phyloP scores from a whole-genome alignment of 2,888 invertebrate genomes.

The Dynastes tityus region DNA sequence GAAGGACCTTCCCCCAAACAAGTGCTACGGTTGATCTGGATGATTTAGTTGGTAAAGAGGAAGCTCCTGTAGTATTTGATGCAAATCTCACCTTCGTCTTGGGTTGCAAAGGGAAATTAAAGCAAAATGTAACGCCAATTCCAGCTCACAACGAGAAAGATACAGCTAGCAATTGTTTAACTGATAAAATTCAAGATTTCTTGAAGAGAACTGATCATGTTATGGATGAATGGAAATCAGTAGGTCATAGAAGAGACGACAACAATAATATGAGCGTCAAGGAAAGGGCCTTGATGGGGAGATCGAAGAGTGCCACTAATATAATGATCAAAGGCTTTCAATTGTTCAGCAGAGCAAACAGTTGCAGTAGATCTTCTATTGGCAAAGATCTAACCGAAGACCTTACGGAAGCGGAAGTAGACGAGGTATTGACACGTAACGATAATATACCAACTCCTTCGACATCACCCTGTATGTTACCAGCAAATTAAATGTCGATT shows the following conservation, averaged over 20 bases:
- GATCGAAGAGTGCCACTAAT: conserved; percentile 85
- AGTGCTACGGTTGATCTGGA: conserved; percentile 70
- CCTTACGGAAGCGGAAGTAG: conserved; percentile 75
- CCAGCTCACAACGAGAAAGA: conserved; percentile 85
- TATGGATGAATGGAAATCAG: conserved; percentile 88
- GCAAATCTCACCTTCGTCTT: conserved; percentile 87
- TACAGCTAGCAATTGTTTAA: conserved; percentile 84
- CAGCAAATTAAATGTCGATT: conserved; percentile 37
- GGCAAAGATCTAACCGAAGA: conserved; percentile 73
- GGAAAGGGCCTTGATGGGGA: conserved; percentile 67
- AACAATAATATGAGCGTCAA: conserved; percentile 46
- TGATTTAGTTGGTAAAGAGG: conserved; percentile 79
- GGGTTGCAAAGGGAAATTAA: conserved; percentile 80
- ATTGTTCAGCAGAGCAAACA: conserved; percentile 76
- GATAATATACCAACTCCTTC: neutral
- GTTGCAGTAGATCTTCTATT: conserved; percentile 58
- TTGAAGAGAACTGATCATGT: conserved; percentile 89
- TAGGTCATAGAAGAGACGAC: conserved; percentile 75
- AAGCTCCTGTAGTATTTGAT: conserved; percentile 86
- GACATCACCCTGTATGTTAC: conserved; percentile 33
- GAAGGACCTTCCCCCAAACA: conserved; percentile 78
- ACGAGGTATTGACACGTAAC: conserved; percentile 73
- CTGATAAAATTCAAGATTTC: conserved; percentile 85
- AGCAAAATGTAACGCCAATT: conserved; percentile 78
- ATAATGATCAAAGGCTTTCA: conserved; percentile 89